Conservation (phyloP, 2,888 invertebrate species). For the Netelia inedita region DNA sequence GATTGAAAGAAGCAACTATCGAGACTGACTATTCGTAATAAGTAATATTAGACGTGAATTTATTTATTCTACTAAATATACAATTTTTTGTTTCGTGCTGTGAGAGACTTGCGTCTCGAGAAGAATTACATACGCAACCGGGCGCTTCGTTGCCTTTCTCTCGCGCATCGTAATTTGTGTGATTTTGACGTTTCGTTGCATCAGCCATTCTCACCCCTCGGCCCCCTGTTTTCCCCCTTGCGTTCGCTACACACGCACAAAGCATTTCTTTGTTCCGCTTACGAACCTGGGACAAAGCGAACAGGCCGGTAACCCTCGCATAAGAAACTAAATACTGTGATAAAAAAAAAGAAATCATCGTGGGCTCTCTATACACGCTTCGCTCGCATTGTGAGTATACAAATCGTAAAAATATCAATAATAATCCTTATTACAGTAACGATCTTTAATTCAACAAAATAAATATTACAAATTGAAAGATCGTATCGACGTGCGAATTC, state of each 20-base stretch:
- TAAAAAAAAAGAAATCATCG: conserved; percentile 44
- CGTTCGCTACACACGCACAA: conserved; percentile 35
- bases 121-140: not conserved
- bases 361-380: conserved; percentile 34
- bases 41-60: conserved; percentile 31
- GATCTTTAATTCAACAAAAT: no score
- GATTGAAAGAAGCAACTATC: conserved; percentile 64
- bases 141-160: not conserved
- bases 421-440: not conserved
- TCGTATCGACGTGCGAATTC: no score
- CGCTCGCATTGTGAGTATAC: conserved; percentile 45
- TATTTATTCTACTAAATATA: conserved; percentile 46
- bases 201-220: conserved; percentile 69
- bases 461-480: no score
- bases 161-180: conserved; percentile 25
- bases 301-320: conserved; percentile 18
- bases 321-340: conserved; percentile 56
- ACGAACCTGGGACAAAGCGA: conserved; percentile 8
- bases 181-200: conserved; percentile 77
- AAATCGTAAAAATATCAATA: not conserved
- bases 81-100: conserved; percentile 6
- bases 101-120: not conserved
- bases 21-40: conserved; percentile 71
- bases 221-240: not conserved
- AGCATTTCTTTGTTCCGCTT: conserved; percentile 59